phyloP scores from a whole-genome alignment of 1,140 invertebrate species.

The Physella acuta region DNA sequence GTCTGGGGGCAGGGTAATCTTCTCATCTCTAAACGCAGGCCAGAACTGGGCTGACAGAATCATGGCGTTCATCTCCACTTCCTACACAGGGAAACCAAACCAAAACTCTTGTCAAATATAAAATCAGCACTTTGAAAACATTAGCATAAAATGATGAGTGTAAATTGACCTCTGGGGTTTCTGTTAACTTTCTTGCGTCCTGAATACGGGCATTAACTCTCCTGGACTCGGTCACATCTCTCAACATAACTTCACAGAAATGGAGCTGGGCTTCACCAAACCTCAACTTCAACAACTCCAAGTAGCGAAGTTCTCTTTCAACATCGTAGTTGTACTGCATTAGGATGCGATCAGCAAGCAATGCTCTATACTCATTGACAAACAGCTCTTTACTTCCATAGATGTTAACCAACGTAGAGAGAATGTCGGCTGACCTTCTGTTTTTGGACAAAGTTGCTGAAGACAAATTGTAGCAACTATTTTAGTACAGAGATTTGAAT shows the following conservation, averaged over 20 bases:
- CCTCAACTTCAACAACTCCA: slow-evolving; percentile 89
- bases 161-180: slow-evolving; percentile 33
- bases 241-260: slow-evolving; percentile 98
- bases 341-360: slow-evolving; percentile 89
- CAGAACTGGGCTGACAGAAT: slow-evolving; percentile 98
- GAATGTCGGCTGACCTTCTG: slow-evolving; percentile 80
- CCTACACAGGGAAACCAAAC: slow-evolving; percentile 33
- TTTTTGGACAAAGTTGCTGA: slow-evolving; percentile 65
- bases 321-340: slow-evolving; percentile 83
- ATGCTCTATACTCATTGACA: slow-evolving; percentile 94
- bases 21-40: slow-evolving; percentile 95
- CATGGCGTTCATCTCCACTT: slow-evolving; percentile 77
- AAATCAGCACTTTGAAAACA: too few relatives aligned
- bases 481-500: too few relatives aligned
- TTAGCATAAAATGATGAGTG: neutral
- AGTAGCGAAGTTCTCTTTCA: slow-evolving; percentile 85
- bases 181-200: slow-evolving; percentile 56
- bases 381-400: slow-evolving; percentile 98
- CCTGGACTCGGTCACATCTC: slow-evolving; percentile 84
- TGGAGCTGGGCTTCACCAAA: slow-evolving; percentile 96
- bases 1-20: slow-evolving; percentile 78
- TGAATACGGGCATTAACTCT: slow-evolving; percentile 85
- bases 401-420: slow-evolving; percentile 96
- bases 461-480: slow-evolving; percentile 39
- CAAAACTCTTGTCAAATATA: too few relatives aligned